Percentiles rank a stretch among this genome's conserved stretches.
phyloP scores from a whole-genome alignment of 92 coral and sea anemone genomes.

The Muricea muricata region DNA sequence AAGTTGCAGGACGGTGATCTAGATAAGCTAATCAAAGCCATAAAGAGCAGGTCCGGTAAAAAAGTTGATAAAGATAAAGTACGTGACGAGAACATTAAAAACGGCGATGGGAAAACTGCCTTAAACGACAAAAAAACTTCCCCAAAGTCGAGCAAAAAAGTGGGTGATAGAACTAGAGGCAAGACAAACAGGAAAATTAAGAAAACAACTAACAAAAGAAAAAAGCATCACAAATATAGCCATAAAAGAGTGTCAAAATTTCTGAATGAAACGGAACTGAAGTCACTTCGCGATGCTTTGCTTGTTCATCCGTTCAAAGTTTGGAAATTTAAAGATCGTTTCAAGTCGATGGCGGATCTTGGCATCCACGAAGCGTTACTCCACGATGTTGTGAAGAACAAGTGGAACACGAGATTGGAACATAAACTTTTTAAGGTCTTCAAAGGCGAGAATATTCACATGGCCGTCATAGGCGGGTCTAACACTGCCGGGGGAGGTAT shows the following conservation, averaged over 20 bases:
- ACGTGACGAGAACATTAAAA: too few relatives aligned
- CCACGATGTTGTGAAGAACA: slow-evolving; percentile 30
- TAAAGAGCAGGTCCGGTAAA: neutral
- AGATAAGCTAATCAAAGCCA: neutral
- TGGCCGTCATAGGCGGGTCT: slow-evolving; percentile 70
- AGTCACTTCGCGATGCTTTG: slow-evolving; percentile 6
- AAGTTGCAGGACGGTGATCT: neutral
- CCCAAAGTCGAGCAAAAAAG: neutral
- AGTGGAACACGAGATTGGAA: slow-evolving; percentile 41
- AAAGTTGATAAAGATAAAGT: too few relatives aligned
- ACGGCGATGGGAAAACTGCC: neutral
- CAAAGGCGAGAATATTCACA: slow-evolving; percentile 37
- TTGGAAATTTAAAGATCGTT: slow-evolving; percentile 38
- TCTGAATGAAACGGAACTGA: neutral
- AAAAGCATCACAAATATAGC: neutral
- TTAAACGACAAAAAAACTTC: neutral
- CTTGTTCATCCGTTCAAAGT: slow-evolving; percentile 22
- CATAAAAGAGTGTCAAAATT: neutral
- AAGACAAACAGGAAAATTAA: neutral
- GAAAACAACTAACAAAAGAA: neutral
- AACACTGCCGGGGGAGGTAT: slow-evolving; percentile 71
- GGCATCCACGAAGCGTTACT: slow-evolving; percentile 35
- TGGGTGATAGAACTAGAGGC: neutral
- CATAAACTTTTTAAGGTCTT: slow-evolving; percentile 44
- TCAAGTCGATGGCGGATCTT: slow-evolving; percentile 21